Base-by-base conservation (phyloP, 2,797 vertebrate genomes). In the Peromyscus attwateri region DNA sequence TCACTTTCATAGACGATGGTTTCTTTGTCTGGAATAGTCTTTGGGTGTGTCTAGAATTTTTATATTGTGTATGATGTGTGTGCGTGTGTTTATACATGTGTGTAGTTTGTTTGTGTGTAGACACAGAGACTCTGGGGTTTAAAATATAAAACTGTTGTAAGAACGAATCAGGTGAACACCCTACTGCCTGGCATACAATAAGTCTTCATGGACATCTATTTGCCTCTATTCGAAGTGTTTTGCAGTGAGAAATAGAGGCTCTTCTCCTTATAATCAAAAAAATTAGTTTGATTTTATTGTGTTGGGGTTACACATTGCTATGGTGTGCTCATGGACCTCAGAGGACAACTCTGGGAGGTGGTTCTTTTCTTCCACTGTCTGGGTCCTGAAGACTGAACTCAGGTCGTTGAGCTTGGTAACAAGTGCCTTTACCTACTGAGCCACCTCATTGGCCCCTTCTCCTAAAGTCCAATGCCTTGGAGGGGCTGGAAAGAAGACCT, bases 101-200 rank as follows among this genome's bases (percentile, higher is more conserved):
- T 71, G 43, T 46, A 76, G 64, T 66, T 82, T 92, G 64, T 87
- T 8, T 49, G 55, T 14, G 46, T 49, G 55, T 14, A 46, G 37
- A 29, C 25, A 11, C 88, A n/a, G 25, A 87, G 73, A 96, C 6
- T 79, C 4, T 83, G 23, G 16, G 52, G 31, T 49, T 97, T 89
- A 34, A 73, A 70, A 83, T 91, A 85, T 70, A 84, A 75, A 91
- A 80, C 55, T 75, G 5, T 66, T 84, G 6, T 75, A 75, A 94
- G 60, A 87, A 75, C 75, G 34, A 83, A 92, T 57, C 40, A 77
- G 46, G 21, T 92, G 82, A 94, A 89, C 40, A 87, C 60, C 9
- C 43, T 43, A 43, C n/a, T 46, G 10, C 43, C 92, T 87, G 66
- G 68, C 43, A 85, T 12, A 2, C 37, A 64, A 57, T 62, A n/a